Evolutionary conservation across 1,140 invertebrate species (phyloP).

Genomic region (Nomia melanderi): DNA sequence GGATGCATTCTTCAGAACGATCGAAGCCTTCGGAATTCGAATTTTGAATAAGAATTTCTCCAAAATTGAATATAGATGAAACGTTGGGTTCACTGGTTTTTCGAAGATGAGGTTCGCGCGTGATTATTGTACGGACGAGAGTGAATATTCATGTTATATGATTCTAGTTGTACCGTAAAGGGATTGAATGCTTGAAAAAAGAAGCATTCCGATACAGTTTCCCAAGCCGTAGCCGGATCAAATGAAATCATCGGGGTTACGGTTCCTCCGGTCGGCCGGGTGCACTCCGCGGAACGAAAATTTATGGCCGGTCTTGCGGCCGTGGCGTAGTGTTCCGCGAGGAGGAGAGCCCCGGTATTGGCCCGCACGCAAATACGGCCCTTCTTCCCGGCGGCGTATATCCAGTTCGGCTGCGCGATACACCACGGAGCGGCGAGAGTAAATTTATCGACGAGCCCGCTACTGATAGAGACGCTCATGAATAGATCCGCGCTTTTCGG

Average conservation of each 20-base stretch:
- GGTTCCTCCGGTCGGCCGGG: not conserved
- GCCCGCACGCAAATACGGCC: constrained; percentile 58
- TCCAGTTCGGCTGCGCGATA: constrained; percentile 31
- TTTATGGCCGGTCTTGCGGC: constrained; percentile 50
- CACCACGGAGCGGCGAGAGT: constrained; percentile 45
- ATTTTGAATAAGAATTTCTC: too few relatives aligned
- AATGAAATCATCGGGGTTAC: constrained; percentile 59
- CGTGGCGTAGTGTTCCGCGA: constrained; percentile 15
- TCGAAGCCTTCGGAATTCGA: too few relatives aligned
- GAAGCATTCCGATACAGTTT: constrained; percentile 15
- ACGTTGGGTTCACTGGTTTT: too few relatives aligned
- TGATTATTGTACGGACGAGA: too few relatives aligned
- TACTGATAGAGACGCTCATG: constrained; percentile 73
- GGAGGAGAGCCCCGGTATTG: constrained; percentile 30
- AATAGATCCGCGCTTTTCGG: constrained; percentile 74
- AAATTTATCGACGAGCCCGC: constrained; percentile 71
- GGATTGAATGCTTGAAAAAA: too few relatives aligned
- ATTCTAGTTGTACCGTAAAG: too few relatives aligned
- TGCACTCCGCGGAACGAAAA: constrained; percentile 9
- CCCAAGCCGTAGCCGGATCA: constrained; percentile 45
- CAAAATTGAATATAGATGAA: too few relatives aligned
- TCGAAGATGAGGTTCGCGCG: too few relatives aligned
- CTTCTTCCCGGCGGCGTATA: constrained; percentile 35
- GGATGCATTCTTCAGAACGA: too few relatives aligned
- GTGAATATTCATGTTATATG: too few relatives aligned